Conservation (phyloP, 2,797 vertebrate species). For the Ataeniobius toweri region DNA sequence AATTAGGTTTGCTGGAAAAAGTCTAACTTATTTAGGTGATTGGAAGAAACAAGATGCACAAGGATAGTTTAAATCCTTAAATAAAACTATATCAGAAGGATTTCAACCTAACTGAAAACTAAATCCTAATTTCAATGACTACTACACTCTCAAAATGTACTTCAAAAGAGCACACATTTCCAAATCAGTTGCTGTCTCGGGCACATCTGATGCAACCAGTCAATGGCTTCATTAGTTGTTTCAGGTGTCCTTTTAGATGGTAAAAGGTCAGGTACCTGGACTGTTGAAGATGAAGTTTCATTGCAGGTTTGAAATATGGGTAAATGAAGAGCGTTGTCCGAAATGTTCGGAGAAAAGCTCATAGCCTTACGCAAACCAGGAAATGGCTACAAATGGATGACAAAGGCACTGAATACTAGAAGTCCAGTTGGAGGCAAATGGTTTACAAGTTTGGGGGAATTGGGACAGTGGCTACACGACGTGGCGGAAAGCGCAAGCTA, state of each 20-base stretch:
- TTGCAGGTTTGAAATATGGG: not conserved
- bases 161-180: not conserved
- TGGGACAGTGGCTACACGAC: not conserved
- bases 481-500: not conserved
- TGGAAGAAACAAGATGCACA: not conserved
- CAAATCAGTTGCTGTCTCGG: not conserved
- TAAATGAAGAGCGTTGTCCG: not conserved
- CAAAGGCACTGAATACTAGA: not conserved
- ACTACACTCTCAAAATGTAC: not conserved
- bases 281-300: not conserved
- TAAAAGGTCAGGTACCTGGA: not conserved
- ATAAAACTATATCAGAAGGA: not conserved
- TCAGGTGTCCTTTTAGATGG: not conserved
- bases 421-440: not conserved
- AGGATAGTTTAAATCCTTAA: not conserved
- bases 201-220: not conserved
- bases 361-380: too few relatives aligned
- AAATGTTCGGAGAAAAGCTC: not conserved
- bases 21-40: not conserved
- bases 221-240: not conserved
- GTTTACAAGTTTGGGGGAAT: not conserved
- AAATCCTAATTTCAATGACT: not conserved
- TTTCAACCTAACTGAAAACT: not conserved
- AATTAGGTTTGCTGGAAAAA: not conserved
- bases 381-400: not conserved